These are phyloP conservation scores for Cirrhinus mrigala DNA, from an alignment of 2,797 vertebrate genomes.

Conservation along the genomic window DNA sequence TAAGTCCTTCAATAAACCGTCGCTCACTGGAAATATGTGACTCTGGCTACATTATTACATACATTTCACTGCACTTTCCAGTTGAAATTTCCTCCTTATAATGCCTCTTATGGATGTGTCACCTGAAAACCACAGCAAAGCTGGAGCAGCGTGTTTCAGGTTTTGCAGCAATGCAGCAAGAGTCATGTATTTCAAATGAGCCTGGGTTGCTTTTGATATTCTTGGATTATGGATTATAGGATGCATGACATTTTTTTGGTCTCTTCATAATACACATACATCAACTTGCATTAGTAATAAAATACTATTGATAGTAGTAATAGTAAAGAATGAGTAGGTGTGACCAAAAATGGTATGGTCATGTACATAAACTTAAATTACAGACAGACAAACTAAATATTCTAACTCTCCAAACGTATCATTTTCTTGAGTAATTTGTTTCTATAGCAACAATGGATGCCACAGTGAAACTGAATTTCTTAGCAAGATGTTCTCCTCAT, in stretches of 20 bases:
- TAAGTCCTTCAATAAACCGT: background rate
- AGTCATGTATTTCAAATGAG: background rate
- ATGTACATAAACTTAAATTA: background rate
- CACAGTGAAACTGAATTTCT: background rate
- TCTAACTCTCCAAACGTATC: background rate
- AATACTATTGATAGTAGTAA: background rate
- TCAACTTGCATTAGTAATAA: background rate
- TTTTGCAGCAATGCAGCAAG: too few relatives aligned
- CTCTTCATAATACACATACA: background rate
- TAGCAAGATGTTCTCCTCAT: background rate
- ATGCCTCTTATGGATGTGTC: too few relatives aligned
- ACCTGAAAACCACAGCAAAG: too few relatives aligned
- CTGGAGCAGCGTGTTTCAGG: too few relatives aligned
- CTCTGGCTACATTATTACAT: background rate
- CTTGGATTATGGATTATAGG: background rate
- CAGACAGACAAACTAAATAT: background rate
- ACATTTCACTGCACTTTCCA: too few relatives aligned
- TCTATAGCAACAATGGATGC: background rate
- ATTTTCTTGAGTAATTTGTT: constrained; percentile 51
- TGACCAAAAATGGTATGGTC: background rate
- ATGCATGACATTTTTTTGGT: background rate
- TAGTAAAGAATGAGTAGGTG: background rate
- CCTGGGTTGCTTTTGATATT: background rate
- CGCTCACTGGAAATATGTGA: too few relatives aligned
- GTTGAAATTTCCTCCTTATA: too few relatives aligned